Percentiles rank a stretch among this genome's conserved stretches.
Conservation (phyloP, 2,888 invertebrate genomes). For the Chrysolina americana region DNA sequence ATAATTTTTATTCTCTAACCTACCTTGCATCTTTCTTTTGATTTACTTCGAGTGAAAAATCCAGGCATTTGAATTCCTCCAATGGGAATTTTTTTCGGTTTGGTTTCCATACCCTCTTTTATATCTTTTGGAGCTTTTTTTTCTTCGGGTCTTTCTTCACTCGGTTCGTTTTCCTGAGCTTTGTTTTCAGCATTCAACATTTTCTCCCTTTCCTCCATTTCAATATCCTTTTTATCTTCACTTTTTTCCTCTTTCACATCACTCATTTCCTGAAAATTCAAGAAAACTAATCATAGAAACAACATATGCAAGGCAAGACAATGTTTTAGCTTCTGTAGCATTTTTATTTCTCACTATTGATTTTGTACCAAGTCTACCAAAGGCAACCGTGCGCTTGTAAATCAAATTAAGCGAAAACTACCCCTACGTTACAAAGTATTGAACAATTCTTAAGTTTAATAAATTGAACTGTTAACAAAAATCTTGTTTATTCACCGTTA, state of each 20-base stretch:
- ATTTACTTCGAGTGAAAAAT: slow-evolving; percentile 84
- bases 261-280: slow-evolving; percentile 47
- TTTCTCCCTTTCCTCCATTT: slow-evolving; percentile 77
- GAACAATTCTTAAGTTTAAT: neutral
- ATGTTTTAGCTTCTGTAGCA: neutral
- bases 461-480: neutral
- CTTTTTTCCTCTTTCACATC: slow-evolving; percentile 66
- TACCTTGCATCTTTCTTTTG: slow-evolving; percentile 82
- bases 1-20: neutral
- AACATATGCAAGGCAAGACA: slow-evolving; percentile 3
- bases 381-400: slow-evolving; percentile 11
- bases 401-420: neutral
- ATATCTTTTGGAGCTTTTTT: slow-evolving; percentile 74
- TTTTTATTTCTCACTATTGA: slow-evolving; percentile 2
- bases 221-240: slow-evolving; percentile 79
- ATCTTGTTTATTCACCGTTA: slow-evolving; percentile 10
- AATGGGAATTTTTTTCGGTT: slow-evolving; percentile 87
- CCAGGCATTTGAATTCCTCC: slow-evolving; percentile 92
- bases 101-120: slow-evolving; percentile 81
- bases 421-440: neutral
- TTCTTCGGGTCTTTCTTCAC: slow-evolving; percentile 68
- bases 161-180: slow-evolving; percentile 68
- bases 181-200: slow-evolving; percentile 77
- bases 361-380: slow-evolving; percentile 2
- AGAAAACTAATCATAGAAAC: slow-evolving; percentile 11